Base-by-base conservation (phyloP, 2,113 vertebrate species). In the Phaethornis superciliosus region DNA sequence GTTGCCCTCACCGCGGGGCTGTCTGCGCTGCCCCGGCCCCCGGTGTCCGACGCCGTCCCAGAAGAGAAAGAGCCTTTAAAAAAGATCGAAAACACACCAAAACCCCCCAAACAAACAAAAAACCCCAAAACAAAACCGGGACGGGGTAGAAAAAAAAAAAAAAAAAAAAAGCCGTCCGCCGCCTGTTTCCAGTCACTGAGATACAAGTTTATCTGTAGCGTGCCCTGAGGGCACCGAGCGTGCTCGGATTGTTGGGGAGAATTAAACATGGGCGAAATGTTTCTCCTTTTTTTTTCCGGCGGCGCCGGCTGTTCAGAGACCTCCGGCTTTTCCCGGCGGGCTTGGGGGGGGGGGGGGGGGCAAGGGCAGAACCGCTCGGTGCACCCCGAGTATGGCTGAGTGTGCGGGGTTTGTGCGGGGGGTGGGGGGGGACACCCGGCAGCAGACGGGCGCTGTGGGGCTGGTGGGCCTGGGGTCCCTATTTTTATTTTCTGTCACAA, bases 121-220 rank as follows among this genome's bases (percentile, higher is more conserved):
- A 40, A 40, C 11, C 5, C 40, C 10, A 16, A 27, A 56, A 12
- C 15, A 9, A 11, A 20, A 16, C 8, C 9, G 1, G 44, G 19
- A 19, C 16, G 16, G 17, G 19, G 16, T 18, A 18, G 4, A 30
- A n/a, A 20, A 10, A 37, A 11, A 27, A 35, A 22, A 35, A 59
- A 46, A 75, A 77, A 59, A 49, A 64, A 63, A 52, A 33, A 81
- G 54, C 60, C 85, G 88, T 82, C 93, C 88, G 88, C 96, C 91
- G 97, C 97, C 98, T 98, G 97, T 96, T 98, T 97, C 97, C 97
- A 97, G 97, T 98, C 98, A 97, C 60, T 83, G 75, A 95, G 95
- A 95, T 97, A 96, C 97, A 97, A 98, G 97, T 98, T 98, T 97
- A 97, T 98, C 95, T 74, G 96, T n/a, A 96, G 97, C 96, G 92